phyloP scores from a whole-genome alignment of 2,797 vertebrate genomes.

The Nyctalus aviator region DNA sequence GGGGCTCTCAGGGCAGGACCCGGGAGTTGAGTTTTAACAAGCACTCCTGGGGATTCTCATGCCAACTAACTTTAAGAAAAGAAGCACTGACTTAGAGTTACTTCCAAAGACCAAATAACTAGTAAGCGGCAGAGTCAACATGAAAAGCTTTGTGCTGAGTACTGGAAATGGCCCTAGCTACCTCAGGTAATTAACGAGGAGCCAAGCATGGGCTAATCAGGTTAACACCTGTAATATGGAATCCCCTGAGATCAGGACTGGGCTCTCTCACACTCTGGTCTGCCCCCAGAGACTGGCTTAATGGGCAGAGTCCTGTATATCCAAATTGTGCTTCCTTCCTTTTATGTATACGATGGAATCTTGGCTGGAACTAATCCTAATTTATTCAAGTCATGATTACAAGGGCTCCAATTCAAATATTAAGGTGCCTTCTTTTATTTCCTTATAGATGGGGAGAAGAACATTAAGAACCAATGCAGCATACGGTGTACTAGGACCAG shows the following conservation, averaged over 20 bases:
- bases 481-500: too few relatives aligned
- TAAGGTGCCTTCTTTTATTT: background rate
- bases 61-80: background rate
- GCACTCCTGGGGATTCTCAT: background rate
- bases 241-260: background rate
- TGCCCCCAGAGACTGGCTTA: background rate
- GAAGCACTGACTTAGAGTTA: background rate
- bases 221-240: conserved; percentile 25
- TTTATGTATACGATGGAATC: too few relatives aligned
- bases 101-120: conserved; percentile 9
- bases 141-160: conserved; percentile 44
- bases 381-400: background rate
- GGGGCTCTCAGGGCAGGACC: background rate
- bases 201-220: conserved; percentile 33
- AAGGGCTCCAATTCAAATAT: background rate
- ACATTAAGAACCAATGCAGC: background rate
- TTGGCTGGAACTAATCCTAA: background rate
- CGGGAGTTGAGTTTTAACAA: background rate
- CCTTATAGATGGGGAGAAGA: background rate
- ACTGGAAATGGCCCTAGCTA: conserved; percentile 55
- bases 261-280: background rate
- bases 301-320: background rate
- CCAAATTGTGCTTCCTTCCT: background rate
- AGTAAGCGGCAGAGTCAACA: background rate
- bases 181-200: conserved; percentile 55